These are phyloP conservation scores for Podarcis lilfordi DNA, from an alignment of 2,797 vertebrate species.

Conservation along the genomic window DNA sequence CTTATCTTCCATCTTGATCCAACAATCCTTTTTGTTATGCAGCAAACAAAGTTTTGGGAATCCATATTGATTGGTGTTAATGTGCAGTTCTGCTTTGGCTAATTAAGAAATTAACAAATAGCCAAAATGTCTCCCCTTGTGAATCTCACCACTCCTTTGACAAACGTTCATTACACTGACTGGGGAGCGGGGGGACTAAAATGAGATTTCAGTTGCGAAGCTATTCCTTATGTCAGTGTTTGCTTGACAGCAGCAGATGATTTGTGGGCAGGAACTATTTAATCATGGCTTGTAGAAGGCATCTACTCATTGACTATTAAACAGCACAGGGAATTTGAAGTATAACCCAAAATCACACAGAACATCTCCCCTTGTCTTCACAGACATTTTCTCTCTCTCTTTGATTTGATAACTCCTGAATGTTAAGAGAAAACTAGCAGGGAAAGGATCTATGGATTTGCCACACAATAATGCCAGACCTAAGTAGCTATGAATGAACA, in stretches of 20 bases:
- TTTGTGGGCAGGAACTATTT: conserved; percentile 29
- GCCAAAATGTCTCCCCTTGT: not conserved
- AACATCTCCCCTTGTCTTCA: not conserved
- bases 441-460: not conserved
- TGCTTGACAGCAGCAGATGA: conserved; percentile 22
- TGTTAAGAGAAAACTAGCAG: not conserved
- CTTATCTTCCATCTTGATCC: no score
- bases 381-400: not conserved
- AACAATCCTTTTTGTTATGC: not conserved
- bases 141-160: not conserved
- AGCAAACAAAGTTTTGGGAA: not conserved
- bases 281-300: conserved; percentile 9
- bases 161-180: rapidly evolving
- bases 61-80: not conserved
- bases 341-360: conserved; percentile 2
- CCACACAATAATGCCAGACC: not conserved
- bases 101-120: not conserved
- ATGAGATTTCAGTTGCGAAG: not conserved
- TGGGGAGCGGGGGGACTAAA: rapidly evolving
- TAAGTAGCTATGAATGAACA: not conserved
- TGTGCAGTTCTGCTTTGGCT: not conserved
- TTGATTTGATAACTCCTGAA: conserved; percentile 1
- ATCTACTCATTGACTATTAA: conserved; percentile 29
- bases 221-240: not conserved
- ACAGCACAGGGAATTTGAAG: not conserved